Conservation (phyloP, 2,888 invertebrate genomes). For the Lasioglossum calceatum region DNA sequence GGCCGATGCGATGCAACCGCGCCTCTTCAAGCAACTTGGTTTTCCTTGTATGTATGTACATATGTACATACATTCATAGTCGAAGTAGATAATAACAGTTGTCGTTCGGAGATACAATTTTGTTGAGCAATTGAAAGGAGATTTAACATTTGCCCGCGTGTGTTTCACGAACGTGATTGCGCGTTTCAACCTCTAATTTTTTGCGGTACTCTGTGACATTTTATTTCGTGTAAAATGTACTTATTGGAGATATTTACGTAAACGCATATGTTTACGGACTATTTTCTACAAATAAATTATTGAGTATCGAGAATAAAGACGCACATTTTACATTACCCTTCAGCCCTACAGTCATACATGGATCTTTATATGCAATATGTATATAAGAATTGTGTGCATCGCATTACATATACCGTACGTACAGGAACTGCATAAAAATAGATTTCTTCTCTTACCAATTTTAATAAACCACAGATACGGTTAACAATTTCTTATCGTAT, state of each 20-base stretch:
- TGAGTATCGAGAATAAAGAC: neutral
- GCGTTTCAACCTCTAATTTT: neutral
- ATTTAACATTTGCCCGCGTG: neutral
- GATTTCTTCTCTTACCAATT: too few relatives aligned
- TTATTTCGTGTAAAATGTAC: neutral
- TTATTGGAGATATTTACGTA: neutral
- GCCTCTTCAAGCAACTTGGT: conserved; percentile 16
- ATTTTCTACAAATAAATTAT: neutral
- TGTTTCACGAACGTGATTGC: neutral
- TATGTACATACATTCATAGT: neutral
- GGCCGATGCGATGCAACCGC: neutral
- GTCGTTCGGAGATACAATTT: neutral
- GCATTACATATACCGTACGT: neutral
- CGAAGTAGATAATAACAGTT: conserved; percentile 23
- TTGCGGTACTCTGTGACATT: neutral
- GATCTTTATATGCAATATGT: too few relatives aligned
- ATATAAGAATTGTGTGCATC: neutral
- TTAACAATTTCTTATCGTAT: neutral
- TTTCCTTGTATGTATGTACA: neutral
- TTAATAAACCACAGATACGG: too few relatives aligned
- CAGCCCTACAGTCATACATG: neutral
- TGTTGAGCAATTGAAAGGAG: neutral
- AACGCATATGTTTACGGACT: neutral
- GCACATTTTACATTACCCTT: neutral
- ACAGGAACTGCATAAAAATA: too few relatives aligned